Evolutionary conservation across 2,888 invertebrate genomes (phyloP).

Genomic region (Teinopalpus imperialis): DNA sequence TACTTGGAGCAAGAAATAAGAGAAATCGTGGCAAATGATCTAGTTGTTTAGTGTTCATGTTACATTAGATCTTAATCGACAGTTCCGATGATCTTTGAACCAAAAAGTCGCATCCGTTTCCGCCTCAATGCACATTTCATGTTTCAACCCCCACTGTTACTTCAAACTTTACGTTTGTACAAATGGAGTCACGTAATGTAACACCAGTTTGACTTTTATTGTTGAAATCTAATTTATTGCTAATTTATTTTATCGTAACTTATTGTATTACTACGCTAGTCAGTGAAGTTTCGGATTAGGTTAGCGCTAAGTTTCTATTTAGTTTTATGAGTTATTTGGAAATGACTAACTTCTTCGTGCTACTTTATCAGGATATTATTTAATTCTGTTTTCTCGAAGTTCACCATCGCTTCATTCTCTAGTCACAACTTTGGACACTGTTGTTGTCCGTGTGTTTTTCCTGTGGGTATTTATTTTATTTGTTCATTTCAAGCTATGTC

Average conservation of each 20-base stretch:
- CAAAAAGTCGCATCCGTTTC: conserved; percentile 60
- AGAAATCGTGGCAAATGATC: conserved; percentile 60
- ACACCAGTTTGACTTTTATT: conserved; percentile 33
- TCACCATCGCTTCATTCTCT: conserved; percentile 55
- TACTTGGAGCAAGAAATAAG: conserved; percentile 34
- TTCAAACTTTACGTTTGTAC: conserved; percentile 34
- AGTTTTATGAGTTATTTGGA: conserved; percentile 49
- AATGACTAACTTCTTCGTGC: conserved; percentile 41
- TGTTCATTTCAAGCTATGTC: conserved; percentile 9
- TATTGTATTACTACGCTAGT: conserved; percentile 70
- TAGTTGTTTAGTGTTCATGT: conserved; percentile 81
- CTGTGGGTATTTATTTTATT: conserved; percentile 26
- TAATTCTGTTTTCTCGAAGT: conserved; percentile 55
- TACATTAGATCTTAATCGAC: conserved; percentile 74
- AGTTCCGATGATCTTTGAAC: conserved; percentile 57
- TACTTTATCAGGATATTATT: conserved; percentile 52
- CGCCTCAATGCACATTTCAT: conserved; percentile 63
- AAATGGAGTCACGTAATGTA: conserved; percentile 15
- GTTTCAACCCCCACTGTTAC: conserved; percentile 55
- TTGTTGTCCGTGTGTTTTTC: conserved; percentile 38
- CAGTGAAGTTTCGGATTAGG: conserved; percentile 65
- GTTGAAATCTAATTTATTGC: conserved; percentile 57
- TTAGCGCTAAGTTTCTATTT: conserved; percentile 48
- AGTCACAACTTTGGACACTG: conserved; percentile 61
- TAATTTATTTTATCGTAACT: conserved; percentile 54